A percentile compares a stretch with the other conserved stretches of the same genome.
These are phyloP conservation scores for Drosophila maculinotata DNA, from an alignment of 2,888 invertebrate genomes.

Conservation along the genomic window DNA sequence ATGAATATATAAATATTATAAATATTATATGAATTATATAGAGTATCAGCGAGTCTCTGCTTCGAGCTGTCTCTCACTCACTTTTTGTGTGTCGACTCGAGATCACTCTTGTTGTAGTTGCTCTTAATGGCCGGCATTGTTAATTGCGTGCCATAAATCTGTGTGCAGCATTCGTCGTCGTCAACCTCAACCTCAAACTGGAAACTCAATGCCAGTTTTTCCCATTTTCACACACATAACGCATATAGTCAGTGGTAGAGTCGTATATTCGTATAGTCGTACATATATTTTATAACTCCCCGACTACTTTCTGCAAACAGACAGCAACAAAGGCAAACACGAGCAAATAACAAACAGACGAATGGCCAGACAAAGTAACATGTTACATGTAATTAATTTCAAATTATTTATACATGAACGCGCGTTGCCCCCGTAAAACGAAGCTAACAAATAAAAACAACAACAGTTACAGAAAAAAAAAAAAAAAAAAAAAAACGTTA, in stretches of 20 bases:
- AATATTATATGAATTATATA: not conserved
- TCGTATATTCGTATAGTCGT: slow-evolving; percentile 15
- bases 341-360: slow-evolving; percentile 44
- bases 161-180: slow-evolving; percentile 52
- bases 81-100: not conserved
- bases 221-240: slow-evolving; percentile 36
- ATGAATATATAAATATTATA: too few relatives aligned
- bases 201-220: slow-evolving; percentile 30
- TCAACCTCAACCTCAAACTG: slow-evolving; percentile 40
- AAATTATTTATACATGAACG: slow-evolving; percentile 80
- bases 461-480: slow-evolving; percentile 16
- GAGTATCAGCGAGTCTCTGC: slow-evolving; percentile 11
- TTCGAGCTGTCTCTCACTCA: not conserved
- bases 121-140: slow-evolving; percentile 70
- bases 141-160: slow-evolving; percentile 75
- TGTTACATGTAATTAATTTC: slow-evolving; percentile 80
- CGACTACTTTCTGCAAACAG: slow-evolving; percentile 28
- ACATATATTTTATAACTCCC: slow-evolving; percentile 68
- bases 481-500: slow-evolving; percentile 29
- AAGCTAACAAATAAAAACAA: slow-evolving; percentile 43
- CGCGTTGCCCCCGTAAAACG: slow-evolving; percentile 49
- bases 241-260: slow-evolving; percentile 35
- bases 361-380: slow-evolving; percentile 61
- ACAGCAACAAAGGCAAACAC: slow-evolving; percentile 12
- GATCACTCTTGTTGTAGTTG: slow-evolving; percentile 36